A percentile compares a stretch with the other conserved stretches of the same genome.
Conservation (phyloP, 2,888 invertebrate species). For the Dione juno region DNA sequence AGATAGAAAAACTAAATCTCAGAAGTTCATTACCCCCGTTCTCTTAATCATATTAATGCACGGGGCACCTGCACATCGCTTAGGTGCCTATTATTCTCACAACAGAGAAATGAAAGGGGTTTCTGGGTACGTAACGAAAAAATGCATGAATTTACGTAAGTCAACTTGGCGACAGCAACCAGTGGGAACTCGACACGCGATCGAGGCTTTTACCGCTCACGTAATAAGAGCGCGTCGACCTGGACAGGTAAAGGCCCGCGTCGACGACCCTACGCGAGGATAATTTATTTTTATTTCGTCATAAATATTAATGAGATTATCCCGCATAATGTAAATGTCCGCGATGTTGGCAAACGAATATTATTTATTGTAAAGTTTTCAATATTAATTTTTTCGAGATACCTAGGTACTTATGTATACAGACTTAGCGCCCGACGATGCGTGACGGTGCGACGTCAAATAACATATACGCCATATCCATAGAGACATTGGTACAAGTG, state of each 20-base stretch:
- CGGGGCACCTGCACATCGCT: conserved; percentile 45
- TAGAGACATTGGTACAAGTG: neutral
- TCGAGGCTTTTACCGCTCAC: conserved; percentile 30
- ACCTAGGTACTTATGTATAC: conserved; percentile 37
- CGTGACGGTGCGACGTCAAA: conserved; percentile 23
- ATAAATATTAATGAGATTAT: conserved; percentile 65
- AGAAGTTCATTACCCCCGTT: conserved; percentile 42
- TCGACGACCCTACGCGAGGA: conserved; percentile 52
- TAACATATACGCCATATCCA: conserved; percentile 4
- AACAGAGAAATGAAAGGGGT: conserved; percentile 47
- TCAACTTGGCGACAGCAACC: conserved; percentile 38
- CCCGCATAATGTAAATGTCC: conserved; percentile 61
- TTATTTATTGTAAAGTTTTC: conserved; percentile 56
- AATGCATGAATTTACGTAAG: conserved; percentile 47
- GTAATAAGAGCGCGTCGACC: conserved; percentile 40
- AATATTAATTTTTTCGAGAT: conserved; percentile 46
- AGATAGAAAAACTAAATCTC: conserved; percentile 37
- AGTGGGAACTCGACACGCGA: conserved; percentile 22
- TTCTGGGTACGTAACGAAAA: conserved; percentile 46
- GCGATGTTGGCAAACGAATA: conserved; percentile 56
- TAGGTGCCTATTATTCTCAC: conserved; percentile 48
- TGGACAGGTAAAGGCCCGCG: conserved; percentile 49
- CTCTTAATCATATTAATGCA: conserved; percentile 48
- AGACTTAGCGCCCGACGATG: conserved; percentile 40
- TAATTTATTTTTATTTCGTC: conserved; percentile 63